phyloP scores from a whole-genome alignment of 2,888 invertebrate species.

The Anagyrus pseudococci region DNA sequence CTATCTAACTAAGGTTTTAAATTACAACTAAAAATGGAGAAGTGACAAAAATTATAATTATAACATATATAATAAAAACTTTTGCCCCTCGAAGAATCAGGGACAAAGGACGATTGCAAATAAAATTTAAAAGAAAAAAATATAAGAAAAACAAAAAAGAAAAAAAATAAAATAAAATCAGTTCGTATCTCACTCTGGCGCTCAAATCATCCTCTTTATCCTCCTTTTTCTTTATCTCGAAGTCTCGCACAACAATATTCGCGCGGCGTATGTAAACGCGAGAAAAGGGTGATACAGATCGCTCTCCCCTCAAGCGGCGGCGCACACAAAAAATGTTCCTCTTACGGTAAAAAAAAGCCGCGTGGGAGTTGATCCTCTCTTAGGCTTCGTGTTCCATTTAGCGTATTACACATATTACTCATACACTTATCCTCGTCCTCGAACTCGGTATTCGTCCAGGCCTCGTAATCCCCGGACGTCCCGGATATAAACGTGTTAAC shows the following conservation, averaged over 20 bases:
- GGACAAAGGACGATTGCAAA: neutral
- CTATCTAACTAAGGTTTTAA: conserved; percentile 34
- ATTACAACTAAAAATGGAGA: conserved; percentile 15
- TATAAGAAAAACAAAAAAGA: conserved; percentile 25
- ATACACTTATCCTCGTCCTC: conserved; percentile 41
- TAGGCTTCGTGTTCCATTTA: conserved; percentile 21
- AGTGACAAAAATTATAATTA: conserved; percentile 16
- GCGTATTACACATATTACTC: conserved; percentile 31
- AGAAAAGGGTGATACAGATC: conserved; percentile 28
- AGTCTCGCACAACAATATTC: conserved; percentile 21
- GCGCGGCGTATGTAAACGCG: neutral
- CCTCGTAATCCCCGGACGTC: too few relatives aligned
- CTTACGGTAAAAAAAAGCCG: conserved; percentile 19
- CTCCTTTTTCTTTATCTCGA: conserved; percentile 11
- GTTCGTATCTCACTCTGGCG: conserved; percentile 37
- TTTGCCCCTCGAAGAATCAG: conserved; percentile 2
- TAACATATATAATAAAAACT: conserved; percentile 27
- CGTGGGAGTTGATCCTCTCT: conserved; percentile 28
- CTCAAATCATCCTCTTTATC: conserved; percentile 24
- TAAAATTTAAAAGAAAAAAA: conserved; percentile 26
- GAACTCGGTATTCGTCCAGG: too few relatives aligned
- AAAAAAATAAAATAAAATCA: conserved; percentile 24
- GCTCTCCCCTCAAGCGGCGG: conserved; percentile 15
- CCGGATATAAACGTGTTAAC: conserved; percentile 51
- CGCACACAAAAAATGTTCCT: conserved; percentile 20